These are phyloP conservation scores for Cirrhinus molitorella DNA, from an alignment of 2,797 vertebrate genomes.

Conservation along the genomic window DNA sequence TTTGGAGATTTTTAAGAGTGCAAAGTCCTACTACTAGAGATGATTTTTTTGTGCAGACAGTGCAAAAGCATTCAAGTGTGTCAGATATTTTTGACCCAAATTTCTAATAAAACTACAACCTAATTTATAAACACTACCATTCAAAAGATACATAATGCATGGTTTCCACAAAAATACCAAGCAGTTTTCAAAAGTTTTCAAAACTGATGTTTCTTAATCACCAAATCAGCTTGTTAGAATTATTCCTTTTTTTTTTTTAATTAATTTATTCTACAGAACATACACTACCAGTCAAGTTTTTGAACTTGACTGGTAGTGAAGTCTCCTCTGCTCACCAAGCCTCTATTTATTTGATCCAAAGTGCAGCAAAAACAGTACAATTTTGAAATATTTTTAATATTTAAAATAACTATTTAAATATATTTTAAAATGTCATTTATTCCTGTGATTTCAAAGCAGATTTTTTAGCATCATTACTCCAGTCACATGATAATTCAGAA, in stretches of 20 bases:
- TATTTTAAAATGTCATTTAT: no score
- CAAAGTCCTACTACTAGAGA: background rate
- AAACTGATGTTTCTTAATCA: background rate
- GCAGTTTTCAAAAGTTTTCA: background rate
- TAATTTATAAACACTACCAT: background rate
- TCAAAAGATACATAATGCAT: background rate
- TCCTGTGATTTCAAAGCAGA: no score
- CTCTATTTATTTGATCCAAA: no score
- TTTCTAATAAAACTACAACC: background rate
- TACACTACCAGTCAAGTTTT: no score
- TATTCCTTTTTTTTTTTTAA: background rate
- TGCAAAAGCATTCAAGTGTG: background rate
- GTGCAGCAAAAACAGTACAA: no score
- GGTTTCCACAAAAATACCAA: background rate
- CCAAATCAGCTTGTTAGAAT: background rate
- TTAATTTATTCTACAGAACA: background rate
- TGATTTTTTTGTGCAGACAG: background rate
- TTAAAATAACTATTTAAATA: no score
- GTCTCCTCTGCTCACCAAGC: no score
- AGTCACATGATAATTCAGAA: no score
- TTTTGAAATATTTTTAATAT: no score
- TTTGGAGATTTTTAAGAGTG: background rate
- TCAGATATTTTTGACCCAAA: background rate
- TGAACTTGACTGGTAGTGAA: no score
- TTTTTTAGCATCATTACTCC: no score